A percentile compares a stretch with the other conserved stretches of the same genome.
These are phyloP conservation scores for Lerista edwardsae DNA, from an alignment of 2,797 vertebrate species.

Conservation along the genomic window DNA sequence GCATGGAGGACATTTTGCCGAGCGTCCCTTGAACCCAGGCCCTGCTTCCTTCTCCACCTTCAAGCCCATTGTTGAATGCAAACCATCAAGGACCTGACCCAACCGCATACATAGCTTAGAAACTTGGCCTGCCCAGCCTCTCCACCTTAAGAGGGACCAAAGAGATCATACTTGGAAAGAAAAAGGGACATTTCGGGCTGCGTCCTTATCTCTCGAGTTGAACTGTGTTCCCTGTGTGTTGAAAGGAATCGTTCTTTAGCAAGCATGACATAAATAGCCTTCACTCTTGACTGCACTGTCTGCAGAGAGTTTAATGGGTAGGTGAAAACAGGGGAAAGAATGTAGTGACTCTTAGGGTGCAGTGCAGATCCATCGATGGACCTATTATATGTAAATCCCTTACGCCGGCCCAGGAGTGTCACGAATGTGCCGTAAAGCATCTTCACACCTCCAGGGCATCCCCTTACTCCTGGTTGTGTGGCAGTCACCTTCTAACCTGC, in stretches of 20 bases:
- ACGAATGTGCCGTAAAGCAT: no score
- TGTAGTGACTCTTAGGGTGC: constrained; percentile 53
- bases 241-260: constrained; percentile 76
- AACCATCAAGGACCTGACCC: no score
- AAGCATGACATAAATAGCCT: constrained; percentile 72
- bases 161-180: constrained; percentile 70
- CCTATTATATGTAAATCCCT: no score
- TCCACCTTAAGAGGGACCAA: constrained; percentile 60
- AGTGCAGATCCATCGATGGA: no score
- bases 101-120: constrained; percentile 42
- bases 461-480: no score
- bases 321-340: constrained; percentile 40
- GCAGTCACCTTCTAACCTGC: no score
- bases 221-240: constrained; percentile 74
- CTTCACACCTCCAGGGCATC: no score
- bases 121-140: constrained; percentile 47
- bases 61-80: no score
- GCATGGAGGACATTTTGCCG: no score
- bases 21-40: no score
- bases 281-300: constrained; percentile 74
- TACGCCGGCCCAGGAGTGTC: no score
- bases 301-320: constrained; percentile 52
- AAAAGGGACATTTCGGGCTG: constrained; percentile 57
- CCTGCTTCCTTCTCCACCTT: no score
- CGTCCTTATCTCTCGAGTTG: constrained; percentile 65